These are phyloP conservation scores for Diachasma alloeum DNA, from an alignment of 1,140 invertebrate genomes.

Conservation along the genomic window DNA sequence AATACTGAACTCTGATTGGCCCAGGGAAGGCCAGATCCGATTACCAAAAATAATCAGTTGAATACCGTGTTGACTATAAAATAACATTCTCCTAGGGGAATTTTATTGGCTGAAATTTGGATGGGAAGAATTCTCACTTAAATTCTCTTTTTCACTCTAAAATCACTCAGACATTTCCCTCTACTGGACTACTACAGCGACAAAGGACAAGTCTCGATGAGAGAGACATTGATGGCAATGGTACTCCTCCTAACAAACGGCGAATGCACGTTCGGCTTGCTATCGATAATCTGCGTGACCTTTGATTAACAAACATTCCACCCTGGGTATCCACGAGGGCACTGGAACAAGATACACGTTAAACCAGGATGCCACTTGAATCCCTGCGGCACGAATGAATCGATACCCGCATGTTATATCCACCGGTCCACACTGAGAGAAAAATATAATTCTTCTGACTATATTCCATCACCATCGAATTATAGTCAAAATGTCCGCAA, in stretches of 20 bases:
- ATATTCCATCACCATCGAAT: no score
- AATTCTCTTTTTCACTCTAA: not conserved
- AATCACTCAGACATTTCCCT: not conserved
- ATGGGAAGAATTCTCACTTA: not conserved
- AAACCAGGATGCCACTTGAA: not conserved
- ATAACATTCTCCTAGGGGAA: no score
- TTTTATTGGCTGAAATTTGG: no score
- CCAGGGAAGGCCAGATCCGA: no score
- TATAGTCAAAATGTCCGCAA: no score
- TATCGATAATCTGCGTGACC: not conserved
- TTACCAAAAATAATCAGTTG: no score
- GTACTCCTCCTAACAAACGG: not conserved
- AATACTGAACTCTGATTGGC: no score
- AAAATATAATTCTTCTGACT: no score
- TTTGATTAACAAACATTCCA: conserved; percentile 11
- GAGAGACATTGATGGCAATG: not conserved
- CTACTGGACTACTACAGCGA: no score
- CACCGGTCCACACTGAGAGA: no score
- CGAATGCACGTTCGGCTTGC: not conserved
- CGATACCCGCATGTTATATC: not conserved
- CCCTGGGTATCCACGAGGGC: not conserved
- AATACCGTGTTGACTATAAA: no score
- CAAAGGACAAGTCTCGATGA: no score
- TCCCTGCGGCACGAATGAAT: not conserved
- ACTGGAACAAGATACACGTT: not conserved